Base-by-base conservation (phyloP, 2,797 vertebrate species). In the Gobionotothen gibberifrons region DNA sequence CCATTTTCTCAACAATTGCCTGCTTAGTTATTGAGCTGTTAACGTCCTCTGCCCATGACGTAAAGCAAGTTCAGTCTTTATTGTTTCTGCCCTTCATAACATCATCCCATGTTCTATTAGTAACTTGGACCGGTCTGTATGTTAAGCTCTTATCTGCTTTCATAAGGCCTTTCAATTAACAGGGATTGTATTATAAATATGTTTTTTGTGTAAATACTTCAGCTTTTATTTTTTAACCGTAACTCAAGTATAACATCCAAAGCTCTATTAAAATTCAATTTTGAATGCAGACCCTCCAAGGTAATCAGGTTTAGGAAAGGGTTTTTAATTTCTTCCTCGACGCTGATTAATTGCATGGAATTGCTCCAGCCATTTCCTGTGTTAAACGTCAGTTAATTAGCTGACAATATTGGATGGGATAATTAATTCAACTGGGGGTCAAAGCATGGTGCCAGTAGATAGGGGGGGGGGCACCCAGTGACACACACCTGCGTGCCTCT, bases 371-470 rank as follows among this genome's bases (percentile, higher is more conserved):
- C 85, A 85, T 90, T 93, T 91, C 84, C 87, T 69, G 81, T 84
- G 81, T 88, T 94, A 93, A 94, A 93, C 80, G 80, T 88, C 90
- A 91, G 86, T 94, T 94, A 94, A 94, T 95, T 94, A 93, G 90
- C 90, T 76, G 87, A 93, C 89, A 91, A 84, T 88, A 88, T 85
- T 91, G 91, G 83, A 92, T 85, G 86, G 87, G 87, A 93, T 94
- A 93, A 95, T 94, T 91, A 93, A 94, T 94, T 87, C 79, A 87
- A 86, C 84, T 63, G 75, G 59, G 88, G 85, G 85, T 84, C 87
- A 65, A 79, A 75, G 84, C 85, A 70, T 81, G 87, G 57, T 72
- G 74, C 66, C 76, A 12, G 32, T 8, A 32, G 1, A 32, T 26
- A 8, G 32, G 32, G 32, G 32, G 19, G 62, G 39, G 69, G 46